Evolutionary conservation across 2,888 invertebrate species (phyloP).

Genomic region (Megaustenia siamemsis): DNA sequence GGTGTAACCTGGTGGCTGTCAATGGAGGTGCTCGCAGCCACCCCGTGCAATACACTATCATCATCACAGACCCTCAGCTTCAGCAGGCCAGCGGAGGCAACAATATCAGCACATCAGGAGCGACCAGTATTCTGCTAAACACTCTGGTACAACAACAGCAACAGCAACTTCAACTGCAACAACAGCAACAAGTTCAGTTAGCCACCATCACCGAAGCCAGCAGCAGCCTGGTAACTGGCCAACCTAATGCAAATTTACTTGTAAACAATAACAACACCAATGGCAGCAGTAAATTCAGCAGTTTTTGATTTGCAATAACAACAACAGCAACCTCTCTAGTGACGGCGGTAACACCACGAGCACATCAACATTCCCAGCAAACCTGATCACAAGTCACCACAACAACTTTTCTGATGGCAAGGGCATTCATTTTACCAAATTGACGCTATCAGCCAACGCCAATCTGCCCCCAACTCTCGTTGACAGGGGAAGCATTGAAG

Average conservation of each 20-base stretch:
- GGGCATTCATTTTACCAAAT: slow-evolving; percentile 16
- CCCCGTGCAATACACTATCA: slow-evolving; percentile 48
- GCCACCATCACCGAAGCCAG: neutral
- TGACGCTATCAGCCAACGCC: slow-evolving; percentile 19
- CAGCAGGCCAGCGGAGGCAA: slow-evolving; percentile 33
- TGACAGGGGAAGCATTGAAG: slow-evolving; percentile 11
- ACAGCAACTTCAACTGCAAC: slow-evolving; percentile 31
- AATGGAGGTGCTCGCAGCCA: slow-evolving; percentile 44
- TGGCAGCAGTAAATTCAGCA: slow-evolving; percentile 51
- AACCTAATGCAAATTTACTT: neutral
- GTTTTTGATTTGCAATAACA: slow-evolving; percentile 11
- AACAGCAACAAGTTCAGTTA: slow-evolving; percentile 26
- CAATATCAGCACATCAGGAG: slow-evolving; percentile 3
- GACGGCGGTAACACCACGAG: slow-evolving; percentile 22
- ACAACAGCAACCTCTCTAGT: slow-evolving; percentile 37
- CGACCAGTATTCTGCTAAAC: slow-evolving; percentile 31
- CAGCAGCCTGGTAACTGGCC: slow-evolving; percentile 32
- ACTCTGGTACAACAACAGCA: slow-evolving; percentile 44
- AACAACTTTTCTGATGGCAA: slow-evolving; percentile 30
- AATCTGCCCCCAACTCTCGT: slow-evolving; percentile 10
- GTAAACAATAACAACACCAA: slow-evolving; percentile 36
- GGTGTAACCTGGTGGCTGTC: slow-evolving; percentile 52
- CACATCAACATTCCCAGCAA: slow-evolving; percentile 20
- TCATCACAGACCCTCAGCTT: slow-evolving; percentile 46
- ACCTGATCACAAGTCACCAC: slow-evolving; percentile 1